Base-by-base conservation (phyloP, 2,797 vertebrate species). In the Darevskia mixta region DNA sequence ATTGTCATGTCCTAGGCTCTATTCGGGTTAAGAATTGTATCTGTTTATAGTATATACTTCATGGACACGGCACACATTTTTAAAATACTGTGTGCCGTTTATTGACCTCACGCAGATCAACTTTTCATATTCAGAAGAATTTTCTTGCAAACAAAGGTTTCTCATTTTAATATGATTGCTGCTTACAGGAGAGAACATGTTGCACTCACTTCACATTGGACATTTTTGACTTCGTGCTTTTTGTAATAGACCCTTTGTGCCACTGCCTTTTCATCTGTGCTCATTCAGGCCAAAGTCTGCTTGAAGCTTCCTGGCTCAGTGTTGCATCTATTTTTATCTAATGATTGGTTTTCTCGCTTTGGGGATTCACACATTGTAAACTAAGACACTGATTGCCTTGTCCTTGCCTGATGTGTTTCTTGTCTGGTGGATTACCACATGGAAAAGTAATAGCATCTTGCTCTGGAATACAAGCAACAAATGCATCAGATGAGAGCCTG, bases 281-380 rank as follows among this genome's bases (percentile, higher is more conserved):
- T 85, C 35, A 17, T 87, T 91, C 64, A 92, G 78, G n/a, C 76
- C 38, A 32, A 23, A 3, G 72, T 83, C 69, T 71, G 77, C 87
- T 66, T 85, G 81, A 89, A 95, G 73, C 2, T 0, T 92, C 67
- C 64, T 89, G 84, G 15, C 79, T 90, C 29, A 83, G 29, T 88
- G 77, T 64, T 88, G 49, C 73, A 81, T 93, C 67, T 93, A 0
- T 88, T 94, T 94, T 94, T 93, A 86, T 88, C 89, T 91, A 86
- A 85, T 88, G 93, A 94, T 92, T 94, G 85, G 45, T 91, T 95
- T 93, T 92, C 85, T 86, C 81, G 27, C 90, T 91, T 91, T 88
- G 93, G 87, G 87, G 87, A 90, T 91, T 94, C 86, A 72, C 88
- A 85, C 73, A 1, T 67, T 87, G 73, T 91, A 93, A 87, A 86